Base-by-base conservation (phyloP, 2,888 invertebrate genomes). In the Andricus curvator region DNA sequence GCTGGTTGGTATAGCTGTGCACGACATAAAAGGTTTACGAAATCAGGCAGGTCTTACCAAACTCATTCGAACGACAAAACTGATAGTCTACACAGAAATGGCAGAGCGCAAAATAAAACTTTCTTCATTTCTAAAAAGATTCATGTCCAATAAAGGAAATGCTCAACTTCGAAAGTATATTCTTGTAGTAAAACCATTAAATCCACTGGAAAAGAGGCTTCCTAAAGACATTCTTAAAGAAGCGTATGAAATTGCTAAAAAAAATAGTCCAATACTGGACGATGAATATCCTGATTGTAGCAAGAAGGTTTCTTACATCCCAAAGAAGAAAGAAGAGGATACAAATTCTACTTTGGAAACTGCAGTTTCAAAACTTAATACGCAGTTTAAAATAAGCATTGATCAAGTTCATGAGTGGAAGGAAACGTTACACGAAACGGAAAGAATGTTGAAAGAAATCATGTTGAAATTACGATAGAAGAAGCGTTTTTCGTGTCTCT, bases 61-160 rank as follows among this genome's bases (percentile, higher is more conserved):
- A 83, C 88, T 94, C 2, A 93, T 93, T 0, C 90, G 93, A 13
- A 93, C 93, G 83, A 93, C 94, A 0, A 93, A 94, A 78, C 84
- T 94, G 68, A 93, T 94, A n/a, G 88, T 93, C 4, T 93, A 93
- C 82, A 92, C 93, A 6, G 94, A 94, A 82, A 91, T 93, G 88
- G 92, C 93, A 0, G 84, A 94, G 20, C 93, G 93, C 79, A 93
- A 93, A 80, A 90, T 92, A 3, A 91, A 90, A 37, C 88, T 93
- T n/a, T 93, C 93, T 0, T 88, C 88, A 17, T 87, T 89, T 0
- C 88, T 93, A 17, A 87, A 90, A 4, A 92, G 92, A 56, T 89
- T 93, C 88, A 88, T 93, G 87, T 90, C 91, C 8, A 90, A 93
- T 48, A 92, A 93, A 25, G n/a, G 93, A 91, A 89, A 91, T 48